A percentile compares a stretch with the other conserved stretches of the same genome.
Evolutionary conservation across 1,140 invertebrate species (phyloP).

Genomic region (Lepidurus apus): DNA sequence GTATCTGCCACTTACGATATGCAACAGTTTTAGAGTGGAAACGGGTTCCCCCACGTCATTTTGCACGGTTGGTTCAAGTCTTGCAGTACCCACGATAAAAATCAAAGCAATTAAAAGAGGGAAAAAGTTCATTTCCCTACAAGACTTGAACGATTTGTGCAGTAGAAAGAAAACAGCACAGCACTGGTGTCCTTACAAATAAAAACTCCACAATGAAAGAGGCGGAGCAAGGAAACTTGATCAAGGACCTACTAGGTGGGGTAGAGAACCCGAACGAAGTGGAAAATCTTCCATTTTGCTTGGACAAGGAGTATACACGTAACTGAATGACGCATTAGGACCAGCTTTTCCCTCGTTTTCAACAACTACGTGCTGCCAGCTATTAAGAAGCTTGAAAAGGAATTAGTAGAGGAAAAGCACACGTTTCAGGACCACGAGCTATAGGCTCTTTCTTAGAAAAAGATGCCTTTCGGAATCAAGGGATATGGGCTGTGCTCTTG

Average conservation of each 20-base stretch:
- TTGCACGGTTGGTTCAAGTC: slow-evolving; percentile 11
- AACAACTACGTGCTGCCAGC: no score
- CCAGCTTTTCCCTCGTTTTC: no score
- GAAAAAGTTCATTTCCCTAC: background rate
- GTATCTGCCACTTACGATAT: slow-evolving; percentile 18
- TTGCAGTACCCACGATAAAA: background rate
- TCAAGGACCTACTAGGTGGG: background rate
- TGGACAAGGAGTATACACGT: no score
- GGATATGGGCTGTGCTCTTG: no score
- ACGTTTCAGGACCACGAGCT: no score
- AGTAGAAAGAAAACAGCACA: background rate
- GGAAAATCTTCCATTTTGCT: no score
- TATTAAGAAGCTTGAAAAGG: no score
- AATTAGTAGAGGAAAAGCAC: no score
- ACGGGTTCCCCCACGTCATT: background rate
- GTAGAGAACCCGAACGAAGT: no score
- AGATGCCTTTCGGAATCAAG: no score
- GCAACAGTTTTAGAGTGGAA: slow-evolving; percentile 23
- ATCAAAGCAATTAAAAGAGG: background rate
- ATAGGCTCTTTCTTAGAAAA: no score
- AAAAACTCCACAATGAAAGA: background rate
- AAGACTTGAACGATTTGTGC: background rate
- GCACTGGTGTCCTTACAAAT: background rate
- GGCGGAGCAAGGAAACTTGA: background rate
- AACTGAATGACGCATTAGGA: no score